These are phyloP conservation scores for Drosophila suboccidentalis DNA, from an alignment of 2,888 invertebrate species.

Conservation along the genomic window DNA sequence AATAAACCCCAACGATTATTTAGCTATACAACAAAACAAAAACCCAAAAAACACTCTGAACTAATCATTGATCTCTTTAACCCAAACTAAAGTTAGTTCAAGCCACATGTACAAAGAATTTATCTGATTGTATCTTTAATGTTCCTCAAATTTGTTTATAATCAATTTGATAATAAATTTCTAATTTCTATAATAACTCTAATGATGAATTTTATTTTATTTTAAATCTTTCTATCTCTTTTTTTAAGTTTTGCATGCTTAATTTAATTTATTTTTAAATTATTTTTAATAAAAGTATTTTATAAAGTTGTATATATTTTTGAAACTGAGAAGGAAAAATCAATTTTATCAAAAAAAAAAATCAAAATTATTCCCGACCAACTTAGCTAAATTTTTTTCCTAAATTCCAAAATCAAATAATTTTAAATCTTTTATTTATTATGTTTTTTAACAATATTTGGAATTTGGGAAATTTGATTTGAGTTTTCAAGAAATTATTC, in stretches of 20 bases:
- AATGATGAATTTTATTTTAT: constrained; percentile 58
- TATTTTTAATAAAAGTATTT: constrained; percentile 4
- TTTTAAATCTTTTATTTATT: neutral
- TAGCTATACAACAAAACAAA: constrained; percentile 29
- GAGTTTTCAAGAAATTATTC: neutral
- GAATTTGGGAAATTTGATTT: neutral
- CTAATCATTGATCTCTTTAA: constrained; percentile 56
- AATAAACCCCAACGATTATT: constrained; percentile 45
- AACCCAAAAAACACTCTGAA: constrained; percentile 28
- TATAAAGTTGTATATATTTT: neutral
- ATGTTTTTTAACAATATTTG: too few relatives aligned
- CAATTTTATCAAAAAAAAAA: too few relatives aligned
- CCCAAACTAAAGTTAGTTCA: constrained; percentile 60
- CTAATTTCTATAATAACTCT: constrained; percentile 56
- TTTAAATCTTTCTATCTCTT: constrained; percentile 13
- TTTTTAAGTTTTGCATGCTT: constrained; percentile 51
- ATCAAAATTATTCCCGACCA: neutral
- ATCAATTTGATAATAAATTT: constrained; percentile 71
- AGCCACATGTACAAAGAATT: constrained; percentile 58
- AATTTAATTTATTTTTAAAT: constrained; percentile 25
- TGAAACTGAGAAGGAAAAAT: neutral
- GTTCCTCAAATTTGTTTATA: constrained; percentile 59
- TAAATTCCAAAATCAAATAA: neutral
- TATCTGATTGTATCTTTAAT: constrained; percentile 51
- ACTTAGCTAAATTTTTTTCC: neutral